A percentile compares a stretch with the other conserved stretches of the same genome.
phyloP scores from a whole-genome alignment of 2,888 invertebrate species.

The Rhimphoctona megacephalus region DNA sequence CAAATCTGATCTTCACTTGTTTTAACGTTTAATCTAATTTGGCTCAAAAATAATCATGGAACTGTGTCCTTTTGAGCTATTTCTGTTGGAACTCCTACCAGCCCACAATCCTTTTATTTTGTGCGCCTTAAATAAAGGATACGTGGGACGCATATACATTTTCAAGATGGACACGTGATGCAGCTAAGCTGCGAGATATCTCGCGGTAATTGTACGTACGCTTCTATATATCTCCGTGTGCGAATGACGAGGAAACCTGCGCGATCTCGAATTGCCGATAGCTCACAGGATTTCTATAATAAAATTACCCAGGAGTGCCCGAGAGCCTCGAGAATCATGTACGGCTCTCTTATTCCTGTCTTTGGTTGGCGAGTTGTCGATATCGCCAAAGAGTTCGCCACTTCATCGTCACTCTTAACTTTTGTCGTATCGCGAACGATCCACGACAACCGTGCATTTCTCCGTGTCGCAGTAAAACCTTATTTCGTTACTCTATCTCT shows the following conservation, averaged over 20 bases:
- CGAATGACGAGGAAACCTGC: constrained; percentile 15
- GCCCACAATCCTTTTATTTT: neutral
- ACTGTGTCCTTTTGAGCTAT: neutral
- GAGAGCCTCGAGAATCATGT: neutral
- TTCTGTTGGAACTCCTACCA: neutral
- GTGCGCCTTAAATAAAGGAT: constrained; percentile 8
- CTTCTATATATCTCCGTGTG: neutral
- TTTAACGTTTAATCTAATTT: neutral
- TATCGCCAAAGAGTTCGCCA: constrained; percentile 47
- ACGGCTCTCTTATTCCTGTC: neutral
- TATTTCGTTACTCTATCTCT: constrained; percentile 15
- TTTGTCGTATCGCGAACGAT: constrained; percentile 59
- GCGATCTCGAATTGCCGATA: constrained; percentile 60
- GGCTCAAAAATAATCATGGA: neutral
- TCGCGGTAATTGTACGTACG: constrained; percentile 58
- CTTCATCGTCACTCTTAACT: constrained; percentile 61
- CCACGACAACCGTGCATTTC: constrained; percentile 23
- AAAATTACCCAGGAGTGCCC: constrained; percentile 31
- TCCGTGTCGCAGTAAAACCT: constrained; percentile 47
- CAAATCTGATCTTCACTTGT: too few species aligned
- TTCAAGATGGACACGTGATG: constrained; percentile 35
- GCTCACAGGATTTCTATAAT: constrained; percentile 62
- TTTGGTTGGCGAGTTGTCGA: constrained; percentile 27
- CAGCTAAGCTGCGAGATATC: constrained; percentile 19
- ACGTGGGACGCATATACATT: constrained; percentile 14